Evolutionary conservation across 2,113 vertebrate species (phyloP), one percentile per base, ranked within the genome.

Genomic region (Ascaphus truei): DNA sequence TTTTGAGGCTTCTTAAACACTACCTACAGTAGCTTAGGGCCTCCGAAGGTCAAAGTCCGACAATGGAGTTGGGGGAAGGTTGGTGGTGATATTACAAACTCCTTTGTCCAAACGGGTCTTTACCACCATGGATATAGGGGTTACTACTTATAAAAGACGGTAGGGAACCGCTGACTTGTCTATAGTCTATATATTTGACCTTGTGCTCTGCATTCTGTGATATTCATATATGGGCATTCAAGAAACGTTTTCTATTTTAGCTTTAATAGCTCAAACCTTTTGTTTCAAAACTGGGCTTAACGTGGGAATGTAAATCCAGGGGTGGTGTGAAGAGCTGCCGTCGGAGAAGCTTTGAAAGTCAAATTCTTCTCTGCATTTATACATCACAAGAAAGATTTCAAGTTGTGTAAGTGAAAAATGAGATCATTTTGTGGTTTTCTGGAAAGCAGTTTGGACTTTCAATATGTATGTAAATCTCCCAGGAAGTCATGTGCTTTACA

Each of bases 201-300:
- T 18, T 20, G 13, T 36, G 31, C 55, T 39, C 8, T 39, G 34
- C 22, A 53, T 65, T 41, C 27, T 30, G 16, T 26, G 26, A 43
- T 55, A 30, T 55, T 30, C 50, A 31, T 27, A 66, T 52, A 26
- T 52, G n/a, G 2, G 50, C 39, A 39, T 30, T 55, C 34, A 43
- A 20, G 34, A 51, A 55, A 55, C 48, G 22, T 36, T 30, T 66
- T 66, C 36, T 52, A 36, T 65, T 26, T 66, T 43, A 34, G 5
- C 3, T 12, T 58, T 62, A 79, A 80, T 71, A 73, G 74, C 66
- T 60, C 63, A 51, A 68, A 62, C 68, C 67, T 51, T 74, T 62
- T 71, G 68, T 75, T 73, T 66, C 57, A 73, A 71, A 77, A 74
- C 68, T 73, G 64, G 41, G 64, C 61, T 73, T n/a, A 74, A 61